phyloP scores from a whole-genome alignment of 2,797 vertebrate genomes.

The Chelon labrosus region DNA sequence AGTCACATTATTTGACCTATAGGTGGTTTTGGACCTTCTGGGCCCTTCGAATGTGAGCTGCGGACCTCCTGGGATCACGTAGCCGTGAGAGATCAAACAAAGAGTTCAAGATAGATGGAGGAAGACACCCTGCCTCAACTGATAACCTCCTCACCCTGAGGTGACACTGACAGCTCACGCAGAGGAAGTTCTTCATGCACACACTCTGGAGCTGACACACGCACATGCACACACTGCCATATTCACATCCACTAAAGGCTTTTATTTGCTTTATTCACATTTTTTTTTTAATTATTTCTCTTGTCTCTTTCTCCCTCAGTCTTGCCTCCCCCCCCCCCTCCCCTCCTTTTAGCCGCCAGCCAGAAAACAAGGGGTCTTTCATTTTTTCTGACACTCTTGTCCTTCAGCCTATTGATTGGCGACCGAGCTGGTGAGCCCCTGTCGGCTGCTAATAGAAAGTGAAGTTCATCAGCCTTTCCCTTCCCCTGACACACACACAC shows the following conservation, averaged over 20 bases:
- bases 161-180: slow-evolving; percentile 25
- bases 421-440: slow-evolving; percentile 74
- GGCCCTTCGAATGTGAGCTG: slow-evolving; percentile 17
- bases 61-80: slow-evolving; percentile 48
- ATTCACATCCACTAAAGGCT: not conserved
- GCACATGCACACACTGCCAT: not conserved
- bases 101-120: slow-evolving; percentile 38
- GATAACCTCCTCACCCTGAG: slow-evolving; percentile 55
- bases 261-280: slow-evolving; percentile 13
- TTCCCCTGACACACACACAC: slow-evolving; percentile 41
- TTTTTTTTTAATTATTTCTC: not conserved
- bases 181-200: slow-evolving; percentile 8
- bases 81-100: slow-evolving; percentile 51
- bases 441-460: slow-evolving; percentile 85
- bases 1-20: slow-evolving; percentile 15
- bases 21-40: slow-evolving; percentile 9
- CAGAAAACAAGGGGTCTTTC: slow-evolving; percentile 77
- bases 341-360: slow-evolving; percentile 23
- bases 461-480: slow-evolving; percentile 83
- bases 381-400: slow-evolving; percentile 87
- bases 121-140: slow-evolving; percentile 4
- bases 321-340: slow-evolving; percentile 23
- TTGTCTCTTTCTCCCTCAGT: slow-evolving; percentile 10
- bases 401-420: slow-evolving; percentile 88
- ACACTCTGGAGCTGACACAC: slow-evolving; percentile 11